Evolutionary conservation across 1,140 invertebrate genomes (phyloP).

Genomic region (Papilio xuthus): DNA sequence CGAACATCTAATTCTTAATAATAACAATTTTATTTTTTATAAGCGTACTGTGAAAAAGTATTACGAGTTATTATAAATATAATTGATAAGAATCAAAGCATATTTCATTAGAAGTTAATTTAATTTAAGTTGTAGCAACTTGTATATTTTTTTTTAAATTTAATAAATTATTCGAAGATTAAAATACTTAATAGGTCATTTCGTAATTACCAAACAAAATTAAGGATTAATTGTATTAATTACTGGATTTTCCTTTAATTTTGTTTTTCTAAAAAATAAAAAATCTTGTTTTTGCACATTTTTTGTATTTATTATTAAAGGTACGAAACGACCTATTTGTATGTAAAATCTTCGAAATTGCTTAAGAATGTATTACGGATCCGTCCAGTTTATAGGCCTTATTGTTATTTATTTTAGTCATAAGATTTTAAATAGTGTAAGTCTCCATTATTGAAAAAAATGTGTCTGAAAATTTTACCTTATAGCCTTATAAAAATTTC

Average conservation of each 20-base stretch:
- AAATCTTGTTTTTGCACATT: background rate
- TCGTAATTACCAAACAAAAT: background rate
- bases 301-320: background rate
- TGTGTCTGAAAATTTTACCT: background rate
- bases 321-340: background rate
- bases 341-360: background rate
- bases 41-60: constrained; percentile 26
- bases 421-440: constrained; percentile 48
- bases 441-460: constrained; percentile 19
- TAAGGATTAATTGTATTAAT: too few species aligned
- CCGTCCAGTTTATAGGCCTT: constrained; percentile 71
- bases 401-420: constrained; percentile 75
- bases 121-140: background rate
- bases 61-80: background rate
- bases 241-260: too few species aligned
- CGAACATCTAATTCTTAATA: background rate
- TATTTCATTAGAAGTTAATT: background rate
- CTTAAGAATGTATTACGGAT: constrained; percentile 45
- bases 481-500: background rate
- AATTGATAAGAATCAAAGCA: background rate
- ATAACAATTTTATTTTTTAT: background rate
- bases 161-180: constrained; percentile 6
- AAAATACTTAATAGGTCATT: background rate
- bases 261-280: background rate
- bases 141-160: background rate